Evolutionary conservation across 2,888 invertebrate species (phyloP), one percentile per base, ranked within the genome.

Genomic region (Coremacera marginata): DNA sequence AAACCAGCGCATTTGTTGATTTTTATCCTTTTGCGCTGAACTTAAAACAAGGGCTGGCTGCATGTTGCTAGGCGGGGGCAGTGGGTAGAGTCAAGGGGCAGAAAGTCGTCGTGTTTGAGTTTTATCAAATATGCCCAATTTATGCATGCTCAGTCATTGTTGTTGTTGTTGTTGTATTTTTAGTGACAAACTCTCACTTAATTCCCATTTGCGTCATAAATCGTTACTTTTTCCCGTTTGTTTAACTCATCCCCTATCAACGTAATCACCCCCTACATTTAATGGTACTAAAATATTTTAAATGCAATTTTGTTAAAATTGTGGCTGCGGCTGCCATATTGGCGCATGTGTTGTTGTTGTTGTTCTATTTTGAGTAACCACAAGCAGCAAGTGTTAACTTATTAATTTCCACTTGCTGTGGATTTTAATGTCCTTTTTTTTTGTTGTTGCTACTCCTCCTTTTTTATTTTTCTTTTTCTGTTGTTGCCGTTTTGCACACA

Each of bases 151-250:
- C 25, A 22, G 55, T 34, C n/a, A 9, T 34, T 52, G 57, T 34
- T 55, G 44, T 27, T 65, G 63, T 65, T 51, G 65, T 19, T 52
- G 31, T 49, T 74, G 65, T 65, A n/a, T n/a, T n/a, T n/a, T n/a
- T 70, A 44, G 16, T 27, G 49, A 62, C 74, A 74, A 74, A 52
- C 74, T 65, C 74, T 55, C 55, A n/a, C 67, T 74, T 34, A 73
- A 65, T 52, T 74, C 74, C 74, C 74, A 34, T 67, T 67, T 67
- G 74, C 55, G 67, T 67, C 67, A 74, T 74, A 65, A 74, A 74
- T 74, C 74, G 63, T 73, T 73, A 34, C 34, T 34, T 63, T 34
- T 27, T 9, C 34, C 63, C 34, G 8, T 31, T 63, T 31, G 16
- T 3, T 25, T n/a, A n/a, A 5, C 63, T 63, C 63, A 25, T 63